Percentiles rank a stretch among this genome's conserved stretches.
Evolutionary conservation across 2,888 invertebrate species (phyloP).

Genomic region (Agriopis aurantiaria): DNA sequence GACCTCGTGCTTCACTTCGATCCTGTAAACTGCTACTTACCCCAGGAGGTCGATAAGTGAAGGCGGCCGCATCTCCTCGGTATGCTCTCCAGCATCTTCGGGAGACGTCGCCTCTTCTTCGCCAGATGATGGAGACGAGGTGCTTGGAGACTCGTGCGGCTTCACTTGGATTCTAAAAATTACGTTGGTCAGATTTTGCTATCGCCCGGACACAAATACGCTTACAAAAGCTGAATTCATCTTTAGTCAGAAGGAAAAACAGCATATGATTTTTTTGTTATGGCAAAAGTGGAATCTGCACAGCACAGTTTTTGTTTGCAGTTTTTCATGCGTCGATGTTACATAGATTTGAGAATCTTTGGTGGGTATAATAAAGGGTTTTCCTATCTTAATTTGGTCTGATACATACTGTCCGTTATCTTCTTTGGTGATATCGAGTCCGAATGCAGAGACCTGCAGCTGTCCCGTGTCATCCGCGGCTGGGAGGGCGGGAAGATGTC

Average conservation of each 20-base stretch:
- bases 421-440: conserved; percentile 93
- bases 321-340: too few species aligned
- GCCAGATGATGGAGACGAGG: conserved; percentile 90
- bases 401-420: conserved; percentile 90
- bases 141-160: conserved; percentile 90
- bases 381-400: not conserved
- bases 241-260: too few species aligned
- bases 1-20: not conserved
- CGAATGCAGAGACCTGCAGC: conserved; percentile 91
- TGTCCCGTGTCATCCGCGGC: conserved; percentile 91
- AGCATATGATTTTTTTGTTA: too few species aligned
- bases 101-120: conserved; percentile 91
- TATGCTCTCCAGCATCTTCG: conserved; percentile 84
- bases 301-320: too few species aligned
- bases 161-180: conserved; percentile 88
- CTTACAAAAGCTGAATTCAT: too few species aligned
- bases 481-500: conserved; percentile 91
- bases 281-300: too few species aligned
- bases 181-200: too few species aligned
- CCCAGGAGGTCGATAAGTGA: conserved; percentile 92
- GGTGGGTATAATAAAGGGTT: not conserved
- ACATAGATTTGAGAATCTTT: not conserved
- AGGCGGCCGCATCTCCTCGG: conserved; percentile 85
- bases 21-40: conserved; percentile 65
- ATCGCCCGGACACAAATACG: too few species aligned